Conservation (phyloP, 2,797 vertebrate species). For the Brachymystax lenok region DNA sequence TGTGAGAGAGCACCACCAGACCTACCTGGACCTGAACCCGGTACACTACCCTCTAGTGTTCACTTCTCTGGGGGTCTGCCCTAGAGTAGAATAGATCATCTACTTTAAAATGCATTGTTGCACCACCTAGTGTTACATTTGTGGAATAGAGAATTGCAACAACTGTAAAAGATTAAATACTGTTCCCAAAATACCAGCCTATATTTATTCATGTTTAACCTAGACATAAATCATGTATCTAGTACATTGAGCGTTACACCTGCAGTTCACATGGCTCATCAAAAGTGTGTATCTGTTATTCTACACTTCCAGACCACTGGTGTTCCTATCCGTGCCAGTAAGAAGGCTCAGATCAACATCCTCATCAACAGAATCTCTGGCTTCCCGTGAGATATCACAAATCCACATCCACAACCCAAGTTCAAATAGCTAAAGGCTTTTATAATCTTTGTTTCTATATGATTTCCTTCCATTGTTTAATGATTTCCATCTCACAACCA, state of each 20-base stretch:
- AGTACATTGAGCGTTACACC: not conserved
- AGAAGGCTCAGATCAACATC: constrained; percentile 80
- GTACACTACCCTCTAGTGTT: constrained; percentile 47
- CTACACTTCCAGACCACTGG: constrained; percentile 72
- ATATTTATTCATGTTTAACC: not conserved
- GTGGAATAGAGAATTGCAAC: not conserved
- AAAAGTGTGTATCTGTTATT: not conserved
- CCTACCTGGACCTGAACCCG: constrained; percentile 81
- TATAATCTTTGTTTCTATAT: not conserved
- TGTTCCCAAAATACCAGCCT: not conserved
- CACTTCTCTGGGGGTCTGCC: not conserved
- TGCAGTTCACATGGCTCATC: not conserved
- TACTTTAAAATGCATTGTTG: not conserved
- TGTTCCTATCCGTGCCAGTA: constrained; percentile 76
- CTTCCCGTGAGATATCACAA: constrained; percentile 68
- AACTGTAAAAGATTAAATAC: not conserved
- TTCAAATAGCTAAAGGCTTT: not conserved
- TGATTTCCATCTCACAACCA: not conserved
- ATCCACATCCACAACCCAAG: not conserved
- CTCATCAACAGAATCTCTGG: constrained; percentile 51
- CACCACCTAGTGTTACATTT: not conserved
- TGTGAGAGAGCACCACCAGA: constrained; percentile 73
- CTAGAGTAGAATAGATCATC: no score
- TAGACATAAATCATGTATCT: not conserved
- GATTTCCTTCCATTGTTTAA: not conserved